These are phyloP conservation scores for Eurosta solidaginis DNA, from an alignment of 1,140 invertebrate genomes.

Conservation along the genomic window DNA sequence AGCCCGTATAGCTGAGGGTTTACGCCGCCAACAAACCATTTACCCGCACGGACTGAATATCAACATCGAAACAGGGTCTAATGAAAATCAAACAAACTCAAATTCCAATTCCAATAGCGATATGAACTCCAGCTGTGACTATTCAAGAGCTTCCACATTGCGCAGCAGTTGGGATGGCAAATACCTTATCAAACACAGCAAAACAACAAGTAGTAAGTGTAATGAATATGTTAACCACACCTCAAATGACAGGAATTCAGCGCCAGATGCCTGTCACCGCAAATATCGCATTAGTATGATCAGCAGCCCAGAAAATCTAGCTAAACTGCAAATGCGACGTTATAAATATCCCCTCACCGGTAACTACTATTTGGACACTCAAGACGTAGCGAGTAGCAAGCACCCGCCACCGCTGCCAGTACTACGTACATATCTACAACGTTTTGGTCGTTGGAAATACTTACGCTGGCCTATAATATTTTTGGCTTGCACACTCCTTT, in stretches of 20 bases:
- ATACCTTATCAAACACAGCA: neutral
- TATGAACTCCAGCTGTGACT: conserved; percentile 33
- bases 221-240: conserved; percentile 13
- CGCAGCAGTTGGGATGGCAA: conserved; percentile 37
- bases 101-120: neutral
- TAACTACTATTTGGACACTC: conserved; percentile 50
- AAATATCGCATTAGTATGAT: conserved; percentile 51
- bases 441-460: conserved; percentile 53
- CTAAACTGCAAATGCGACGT: conserved; percentile 54
- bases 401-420: conserved; percentile 40
- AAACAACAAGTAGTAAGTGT: conserved; percentile 19
- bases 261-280: neutral
- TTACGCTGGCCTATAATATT: conserved; percentile 56
- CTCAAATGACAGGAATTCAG: neutral
- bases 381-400: neutral
- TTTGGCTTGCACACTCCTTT: conserved; percentile 50
- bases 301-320: conserved; percentile 49
- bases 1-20: neutral
- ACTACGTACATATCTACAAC: conserved; percentile 44
- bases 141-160: conserved; percentile 45
- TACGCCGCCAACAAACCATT: conserved; percentile 52
- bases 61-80: conserved; percentile 47
- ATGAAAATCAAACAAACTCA: neutral
- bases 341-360: conserved; percentile 54
- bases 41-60: conserved; percentile 54